phyloP scores from a whole-genome alignment of 2,888 invertebrate genomes.

The Ellobium chinense region DNA sequence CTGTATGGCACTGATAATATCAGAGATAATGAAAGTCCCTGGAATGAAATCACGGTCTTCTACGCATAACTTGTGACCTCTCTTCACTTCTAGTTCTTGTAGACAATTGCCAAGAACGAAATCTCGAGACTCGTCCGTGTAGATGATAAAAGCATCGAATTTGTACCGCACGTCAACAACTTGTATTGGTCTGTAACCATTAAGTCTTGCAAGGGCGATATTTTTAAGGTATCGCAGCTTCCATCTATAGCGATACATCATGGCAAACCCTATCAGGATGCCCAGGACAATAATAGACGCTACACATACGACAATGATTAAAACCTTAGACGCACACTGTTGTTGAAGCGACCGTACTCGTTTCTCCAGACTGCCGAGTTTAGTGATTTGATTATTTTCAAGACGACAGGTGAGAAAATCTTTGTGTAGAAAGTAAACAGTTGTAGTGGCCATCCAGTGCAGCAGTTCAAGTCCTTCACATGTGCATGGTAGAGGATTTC shows the following conservation, averaged over 20 bases:
- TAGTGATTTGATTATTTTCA: background rate
- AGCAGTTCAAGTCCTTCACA: slow-evolving; percentile 31
- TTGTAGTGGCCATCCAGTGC: background rate
- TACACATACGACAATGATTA: background rate
- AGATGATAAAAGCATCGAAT: slow-evolving; percentile 32
- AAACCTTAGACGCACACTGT: background rate
- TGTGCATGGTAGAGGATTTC: slow-evolving; percentile 21
- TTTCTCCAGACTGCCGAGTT: background rate
- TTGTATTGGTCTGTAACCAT: background rate
- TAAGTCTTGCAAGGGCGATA: background rate
- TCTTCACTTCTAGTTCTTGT: slow-evolving; percentile 23
- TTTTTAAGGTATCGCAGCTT: slow-evolving; percentile 15
- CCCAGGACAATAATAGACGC: background rate
- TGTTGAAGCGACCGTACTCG: background rate
- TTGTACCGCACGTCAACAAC: background rate
- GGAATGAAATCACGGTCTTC: slow-evolving; percentile 35
- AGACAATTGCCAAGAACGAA: slow-evolving; percentile 24
- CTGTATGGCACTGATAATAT: slow-evolving; percentile 29
- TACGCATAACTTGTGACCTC: slow-evolving; percentile 22
- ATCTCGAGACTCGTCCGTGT: background rate
- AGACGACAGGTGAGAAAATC: background rate
- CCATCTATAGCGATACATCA: slow-evolving; percentile 16
- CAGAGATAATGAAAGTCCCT: slow-evolving; percentile 18
- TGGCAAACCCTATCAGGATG: background rate
- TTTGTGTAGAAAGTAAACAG: background rate